A percentile compares a stretch with the other conserved stretches of the same genome.
phyloP scores from a whole-genome alignment of 2,888 invertebrate genomes.

The Mythimna vitellina region DNA sequence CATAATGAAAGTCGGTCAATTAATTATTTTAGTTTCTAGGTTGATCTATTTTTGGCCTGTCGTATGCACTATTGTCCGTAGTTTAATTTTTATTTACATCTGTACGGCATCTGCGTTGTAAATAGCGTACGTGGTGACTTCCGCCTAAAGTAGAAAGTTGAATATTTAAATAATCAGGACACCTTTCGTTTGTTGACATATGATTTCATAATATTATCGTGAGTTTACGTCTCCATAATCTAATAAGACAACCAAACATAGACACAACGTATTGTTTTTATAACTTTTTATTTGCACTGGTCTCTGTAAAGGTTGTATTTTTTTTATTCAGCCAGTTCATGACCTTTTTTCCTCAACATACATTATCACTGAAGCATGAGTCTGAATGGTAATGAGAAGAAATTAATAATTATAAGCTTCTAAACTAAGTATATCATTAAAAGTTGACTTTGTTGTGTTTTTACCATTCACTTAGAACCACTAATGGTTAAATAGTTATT shows the following conservation, averaged over 20 bases:
- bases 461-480: conserved; percentile 5
- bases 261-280: conserved; percentile 39
- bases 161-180: conserved; percentile 69
- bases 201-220: conserved; percentile 73
- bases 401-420: conserved; percentile 14
- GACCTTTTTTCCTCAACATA: conserved; percentile 36
- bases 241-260: conserved; percentile 23
- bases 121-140: conserved; percentile 66
- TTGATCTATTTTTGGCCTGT: conserved; percentile 82
- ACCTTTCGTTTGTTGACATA: conserved; percentile 81
- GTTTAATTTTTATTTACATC: conserved; percentile 66
- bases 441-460: neutral
- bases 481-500: neutral
- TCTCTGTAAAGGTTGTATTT: conserved; percentile 30
- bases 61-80: conserved; percentile 72
- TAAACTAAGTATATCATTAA: neutral
- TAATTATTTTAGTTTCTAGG: conserved; percentile 82
- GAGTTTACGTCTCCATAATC: conserved; percentile 60
- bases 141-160: conserved; percentile 70
- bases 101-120: conserved; percentile 44
- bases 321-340: conserved; percentile 38
- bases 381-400: conserved; percentile 38
- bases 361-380: conserved; percentile 34
- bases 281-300: conserved; percentile 41
- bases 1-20: conserved; percentile 69